phyloP scores from a whole-genome alignment of 2,113 vertebrate species.

The Pyxicephalus adspersus region DNA sequence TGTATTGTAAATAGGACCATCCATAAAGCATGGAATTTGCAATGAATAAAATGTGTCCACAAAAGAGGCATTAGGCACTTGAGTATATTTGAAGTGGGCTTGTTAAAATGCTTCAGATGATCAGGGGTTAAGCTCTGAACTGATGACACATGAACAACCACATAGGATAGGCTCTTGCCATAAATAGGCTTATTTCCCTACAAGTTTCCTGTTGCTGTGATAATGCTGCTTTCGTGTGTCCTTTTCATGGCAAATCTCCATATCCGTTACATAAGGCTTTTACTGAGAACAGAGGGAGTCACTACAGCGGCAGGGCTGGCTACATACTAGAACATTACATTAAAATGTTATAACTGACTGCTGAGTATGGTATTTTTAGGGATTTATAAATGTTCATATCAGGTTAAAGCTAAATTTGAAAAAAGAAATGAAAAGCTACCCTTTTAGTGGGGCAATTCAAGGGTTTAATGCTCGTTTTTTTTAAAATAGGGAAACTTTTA shows the following conservation, averaged over 20 bases:
- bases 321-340: background rate
- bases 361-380: constrained; percentile 2
- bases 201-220: constrained; percentile 47
- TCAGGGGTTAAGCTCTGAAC: constrained; percentile 32
- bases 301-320: background rate
- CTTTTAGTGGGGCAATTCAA: too few relatives aligned
- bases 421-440: too few relatives aligned
- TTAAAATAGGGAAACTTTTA: too few relatives aligned
- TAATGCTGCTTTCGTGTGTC: constrained; percentile 40
- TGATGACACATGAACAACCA: constrained; percentile 37
- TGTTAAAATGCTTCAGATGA: background rate
- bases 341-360: background rate
- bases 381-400: background rate
- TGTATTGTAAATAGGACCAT: too few relatives aligned
- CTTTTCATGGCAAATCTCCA: constrained; percentile 54
- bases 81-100: too few relatives aligned
- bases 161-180: constrained; percentile 48
- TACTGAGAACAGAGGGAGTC: constrained; percentile 35
- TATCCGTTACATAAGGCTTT: constrained; percentile 43
- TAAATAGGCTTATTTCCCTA: constrained; percentile 55
- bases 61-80: too few relatives aligned
- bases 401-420: background rate
- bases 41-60: too few relatives aligned
- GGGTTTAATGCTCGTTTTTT: too few relatives aligned
- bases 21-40: too few relatives aligned